Conservation (phyloP, 2,888 invertebrate species). For the Chelonus formosanus region DNA sequence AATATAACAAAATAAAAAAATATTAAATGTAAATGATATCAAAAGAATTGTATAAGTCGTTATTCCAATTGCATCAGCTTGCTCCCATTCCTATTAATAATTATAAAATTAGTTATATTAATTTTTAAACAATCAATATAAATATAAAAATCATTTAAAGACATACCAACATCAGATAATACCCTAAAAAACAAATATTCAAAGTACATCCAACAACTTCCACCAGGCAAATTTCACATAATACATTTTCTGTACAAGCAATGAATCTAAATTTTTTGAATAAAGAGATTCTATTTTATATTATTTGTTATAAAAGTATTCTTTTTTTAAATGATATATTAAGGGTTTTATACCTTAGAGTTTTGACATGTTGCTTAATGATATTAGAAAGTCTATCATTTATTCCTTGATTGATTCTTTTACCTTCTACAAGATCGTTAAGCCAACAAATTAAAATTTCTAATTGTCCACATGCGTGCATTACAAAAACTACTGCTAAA, state of each 20-base stretch:
- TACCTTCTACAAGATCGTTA: constrained; percentile 32
- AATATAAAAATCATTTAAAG: too few relatives aligned
- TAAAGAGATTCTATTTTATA: not conserved
- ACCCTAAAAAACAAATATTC: constrained; percentile 44
- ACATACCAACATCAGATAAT: constrained; percentile 42
- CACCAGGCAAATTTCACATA: constrained; percentile 42
- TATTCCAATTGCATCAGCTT: constrained; percentile 31
- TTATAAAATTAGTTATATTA: too few relatives aligned
- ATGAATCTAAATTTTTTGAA: constrained; percentile 33
- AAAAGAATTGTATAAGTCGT: constrained; percentile 34
- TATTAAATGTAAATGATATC: constrained; percentile 38
- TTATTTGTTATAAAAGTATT: too few relatives aligned
- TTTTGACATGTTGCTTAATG: constrained; percentile 30
- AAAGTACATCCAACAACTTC: constrained; percentile 44
- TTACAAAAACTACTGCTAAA: constrained; percentile 45
- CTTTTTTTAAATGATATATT: too few relatives aligned
- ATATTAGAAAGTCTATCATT: constrained; percentile 18
- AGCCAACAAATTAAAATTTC: constrained; percentile 35
- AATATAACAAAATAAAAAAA: constrained; percentile 54
- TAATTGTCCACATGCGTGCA: constrained; percentile 49
- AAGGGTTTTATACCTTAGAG: constrained; percentile 19
- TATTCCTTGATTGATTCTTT: not conserved
- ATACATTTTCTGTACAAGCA: constrained; percentile 31
- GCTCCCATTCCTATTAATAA: constrained; percentile 31
- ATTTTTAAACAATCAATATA: too few relatives aligned